Evolutionary conservation across 2,797 vertebrate genomes (phyloP), one percentile per base, ranked within the genome.

Genomic region (Clarias laeviceps): DNA sequence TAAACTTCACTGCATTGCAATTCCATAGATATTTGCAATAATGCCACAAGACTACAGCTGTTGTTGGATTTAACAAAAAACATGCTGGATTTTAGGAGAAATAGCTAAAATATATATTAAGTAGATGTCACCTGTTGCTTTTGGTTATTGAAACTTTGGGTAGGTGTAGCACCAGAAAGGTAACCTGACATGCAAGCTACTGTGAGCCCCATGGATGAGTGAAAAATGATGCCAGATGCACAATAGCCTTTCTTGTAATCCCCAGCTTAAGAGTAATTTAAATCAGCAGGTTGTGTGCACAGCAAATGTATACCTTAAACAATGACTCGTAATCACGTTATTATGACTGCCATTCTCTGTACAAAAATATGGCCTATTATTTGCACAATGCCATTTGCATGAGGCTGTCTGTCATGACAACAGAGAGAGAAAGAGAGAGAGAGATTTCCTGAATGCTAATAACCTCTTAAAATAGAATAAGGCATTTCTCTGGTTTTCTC

Each of bases 391-490:
- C 87, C 22, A 89, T 89, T 91, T 86, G 89, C 76, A 86, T 74
- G 81, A 79, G 84, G 17, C 56, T 22, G 54, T 88, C 87, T 59
- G 62, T 89, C 90, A 82, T 87, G 88, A 89, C 84, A 88, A 91
- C 84, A 87, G 88, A 89, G 85, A 74, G 64, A 87, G 88, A 89
- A 85, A 74, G 64, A 87, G 87, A 89, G 85, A 84, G 57, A 87
- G 82, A 59, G 70, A 74, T 81, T 85, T 69, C n/a, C 88, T 90
- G 59, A 93, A 94, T 90, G 90, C 89, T 93, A 92, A 93, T 93
- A 91, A 85, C 87, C 90, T 92, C 89, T 85, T 92, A 91, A 92
- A 91, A 93, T 84, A 86, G 90, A 89, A 90, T 84, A 80, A 85
- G 72, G 86, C 89, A 76, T 90, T 84, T 80, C 84, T 79, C 73